Evolutionary conservation across 2,797 vertebrate genomes (phyloP), one percentile per base, ranked within the genome.

Genomic region (Falco peregrinus): DNA sequence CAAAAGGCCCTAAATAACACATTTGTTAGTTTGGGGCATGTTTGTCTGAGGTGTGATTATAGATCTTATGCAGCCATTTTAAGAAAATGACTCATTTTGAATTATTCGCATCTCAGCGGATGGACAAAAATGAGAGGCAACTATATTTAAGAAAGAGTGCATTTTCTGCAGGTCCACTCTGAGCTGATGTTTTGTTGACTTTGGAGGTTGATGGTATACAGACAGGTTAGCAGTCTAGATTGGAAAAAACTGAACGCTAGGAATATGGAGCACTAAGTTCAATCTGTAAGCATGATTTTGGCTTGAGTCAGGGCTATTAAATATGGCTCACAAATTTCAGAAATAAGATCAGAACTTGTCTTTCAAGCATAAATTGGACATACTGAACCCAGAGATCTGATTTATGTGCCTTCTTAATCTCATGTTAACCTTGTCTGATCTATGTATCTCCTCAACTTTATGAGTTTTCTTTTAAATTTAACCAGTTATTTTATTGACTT

Each of bases 41-140:
- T 82, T 73, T 95, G 29, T 59, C 39, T 83, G 74, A 74, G 47
- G 37, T 75, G 50, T 86, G 75, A 95, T 97, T 96, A 94, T 69
- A 95, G 95, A 79, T 82, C 91, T 95, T 96, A 87, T 82, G 41
- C 26, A 45, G 53, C 39, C 60, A 7, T 70, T 95, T 82, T 65
- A 82, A 94, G 75, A 84, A 89, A 93, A 87, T 29, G 0, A 56
- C 48, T 89, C 3, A 2, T 69, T 82, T 64, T 69, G 53, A 88
- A 61, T 78, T 78, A 50, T 69, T 93, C 4, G 35, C 41, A 63
- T 91, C 29, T 89, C 69, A 77, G 9, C 10, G 31, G 29, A 47
- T 43, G 24, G 35, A 74, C 6, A 31, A 84, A 95, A 83, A 41
- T 5, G 16, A 45, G 31, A 70, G 37, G 25, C 17, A 45, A 18